Evolutionary conservation across 2,888 invertebrate species (phyloP), one percentile per base, ranked within the genome.

Genomic region (Germaria angustata): DNA sequence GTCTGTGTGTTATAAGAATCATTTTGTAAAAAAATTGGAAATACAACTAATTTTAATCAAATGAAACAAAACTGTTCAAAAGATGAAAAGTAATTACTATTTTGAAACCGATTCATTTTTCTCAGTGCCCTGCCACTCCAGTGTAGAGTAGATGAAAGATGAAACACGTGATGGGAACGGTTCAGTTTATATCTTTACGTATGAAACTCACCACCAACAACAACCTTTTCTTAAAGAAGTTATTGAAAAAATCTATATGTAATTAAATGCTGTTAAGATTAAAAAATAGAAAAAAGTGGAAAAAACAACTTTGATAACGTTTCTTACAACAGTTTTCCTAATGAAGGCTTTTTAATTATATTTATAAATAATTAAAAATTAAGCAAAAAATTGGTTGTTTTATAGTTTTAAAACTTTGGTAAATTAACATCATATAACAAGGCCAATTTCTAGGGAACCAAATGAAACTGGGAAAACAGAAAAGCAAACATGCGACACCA

Each of bases 371-470:
- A 34, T 1, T 11, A 53, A 17, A n/a, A 17, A 13, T 7, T 15
- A 53, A n/a, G n/a, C 44, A 53, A 34, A 65, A 41, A 53, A 51
- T 77, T 53, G 46, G 20, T 36, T 36, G 11, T 2, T 66, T 49
- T 36, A 39, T 39, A 69, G 49, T 34, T n/a, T n/a, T 61, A 17
- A 46, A 59, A 34, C 9, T 59, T 77, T 53, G 55, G 28, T 13
- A 63, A 57, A 39, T 55, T 13, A 49, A 41, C 36, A 49, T 24
- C 20, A 41, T n/a, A 49, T n/a, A 49, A 53, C 22, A 57, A 53
- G 15, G n/a, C 41, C 72, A 66, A 57, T 51, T 65, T 69, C 72
- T 78, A 72, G 66, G 72, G 65, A 81, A 81, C 65, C 59, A 66
- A 44, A 57, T 6, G 44, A 15, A 15, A 20, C 32, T 22, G 53